Evolutionary conservation across 2,113 vertebrate genomes (phyloP).

Genomic region (Loxodonta africana): DNA sequence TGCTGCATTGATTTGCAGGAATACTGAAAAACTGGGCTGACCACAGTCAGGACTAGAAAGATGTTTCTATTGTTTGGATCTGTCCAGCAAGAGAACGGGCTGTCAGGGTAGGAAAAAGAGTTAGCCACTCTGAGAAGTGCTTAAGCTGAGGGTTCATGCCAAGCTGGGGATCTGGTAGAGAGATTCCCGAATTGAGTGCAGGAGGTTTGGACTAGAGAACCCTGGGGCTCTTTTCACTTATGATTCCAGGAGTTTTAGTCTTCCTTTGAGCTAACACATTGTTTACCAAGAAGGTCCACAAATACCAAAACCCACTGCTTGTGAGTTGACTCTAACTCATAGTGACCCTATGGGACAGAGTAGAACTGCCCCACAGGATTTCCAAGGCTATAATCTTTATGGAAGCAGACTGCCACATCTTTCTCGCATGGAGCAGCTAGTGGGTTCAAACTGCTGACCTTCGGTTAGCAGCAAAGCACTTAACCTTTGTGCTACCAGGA

Average conservation of each 20-base stretch:
- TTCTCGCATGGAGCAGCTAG: too few relatives aligned
- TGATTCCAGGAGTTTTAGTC: background rate
- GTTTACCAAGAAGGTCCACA: background rate
- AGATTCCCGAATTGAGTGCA: background rate
- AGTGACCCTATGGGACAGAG: too few relatives aligned
- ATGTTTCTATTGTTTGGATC: background rate
- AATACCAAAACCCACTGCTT: too few relatives aligned
- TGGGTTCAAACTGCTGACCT: too few relatives aligned
- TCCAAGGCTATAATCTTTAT: too few relatives aligned
- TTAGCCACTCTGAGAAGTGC: background rate
- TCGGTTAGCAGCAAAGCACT: too few relatives aligned
- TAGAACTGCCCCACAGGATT: too few relatives aligned
- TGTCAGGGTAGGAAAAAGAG: accelerated
- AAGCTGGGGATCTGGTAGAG: too few relatives aligned
- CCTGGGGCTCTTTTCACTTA: background rate
- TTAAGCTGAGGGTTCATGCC: background rate
- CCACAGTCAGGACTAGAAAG: background rate
- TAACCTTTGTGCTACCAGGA: too few relatives aligned
- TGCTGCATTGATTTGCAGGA: background rate
- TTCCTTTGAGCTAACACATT: background rate
- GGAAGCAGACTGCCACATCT: too few relatives aligned
- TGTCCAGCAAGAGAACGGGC: background rate
- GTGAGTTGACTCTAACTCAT: too few relatives aligned
- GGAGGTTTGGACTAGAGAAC: background rate
- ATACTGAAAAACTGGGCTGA: background rate